Evolutionary conservation across 2,113 vertebrate species (phyloP).

Genomic region (Urocitellus parryii): DNA sequence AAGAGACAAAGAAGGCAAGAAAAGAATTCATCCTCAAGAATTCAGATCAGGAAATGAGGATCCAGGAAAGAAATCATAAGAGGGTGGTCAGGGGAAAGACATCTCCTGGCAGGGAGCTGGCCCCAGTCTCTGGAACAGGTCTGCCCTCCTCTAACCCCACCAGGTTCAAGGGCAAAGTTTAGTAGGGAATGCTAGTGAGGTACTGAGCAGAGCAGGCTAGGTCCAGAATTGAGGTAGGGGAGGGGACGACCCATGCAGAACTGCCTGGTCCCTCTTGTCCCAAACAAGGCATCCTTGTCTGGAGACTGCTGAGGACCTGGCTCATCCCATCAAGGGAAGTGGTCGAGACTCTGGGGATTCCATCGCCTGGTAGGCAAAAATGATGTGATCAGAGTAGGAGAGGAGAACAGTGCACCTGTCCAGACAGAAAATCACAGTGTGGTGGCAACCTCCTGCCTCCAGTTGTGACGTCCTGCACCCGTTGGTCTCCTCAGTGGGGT

Average conservation of each 20-base stretch:
- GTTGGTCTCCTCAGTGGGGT: not conserved
- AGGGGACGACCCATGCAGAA: not conserved
- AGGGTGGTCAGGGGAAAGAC: too few relatives aligned
- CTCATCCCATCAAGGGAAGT: not conserved
- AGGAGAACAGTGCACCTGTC: not conserved
- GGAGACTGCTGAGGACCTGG: slow-evolving; percentile 21
- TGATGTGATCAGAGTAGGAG: not conserved
- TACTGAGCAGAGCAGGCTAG: not conserved
- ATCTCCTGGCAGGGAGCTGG: not conserved
- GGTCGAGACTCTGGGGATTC: not conserved
- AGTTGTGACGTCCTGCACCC: not conserved
- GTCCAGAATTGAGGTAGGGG: slow-evolving; percentile 44
- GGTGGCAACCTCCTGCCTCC: not conserved
- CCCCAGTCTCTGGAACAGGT: not conserved
- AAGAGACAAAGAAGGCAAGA: too few relatives aligned
- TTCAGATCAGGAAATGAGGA: too few relatives aligned
- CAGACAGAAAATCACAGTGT: not conserved
- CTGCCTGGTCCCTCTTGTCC: not conserved
- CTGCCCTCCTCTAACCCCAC: not conserved
- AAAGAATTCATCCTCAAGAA: too few relatives aligned
- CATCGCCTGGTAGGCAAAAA: slow-evolving; percentile 6
- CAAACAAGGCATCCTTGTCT: not conserved
- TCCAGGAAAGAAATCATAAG: too few relatives aligned
- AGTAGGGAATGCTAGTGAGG: not conserved
- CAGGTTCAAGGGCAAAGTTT: slow-evolving; percentile 70